These are phyloP conservation scores for Jordanella pulchra DNA, from an alignment of 2,797 vertebrate genomes.

Conservation along the genomic window DNA sequence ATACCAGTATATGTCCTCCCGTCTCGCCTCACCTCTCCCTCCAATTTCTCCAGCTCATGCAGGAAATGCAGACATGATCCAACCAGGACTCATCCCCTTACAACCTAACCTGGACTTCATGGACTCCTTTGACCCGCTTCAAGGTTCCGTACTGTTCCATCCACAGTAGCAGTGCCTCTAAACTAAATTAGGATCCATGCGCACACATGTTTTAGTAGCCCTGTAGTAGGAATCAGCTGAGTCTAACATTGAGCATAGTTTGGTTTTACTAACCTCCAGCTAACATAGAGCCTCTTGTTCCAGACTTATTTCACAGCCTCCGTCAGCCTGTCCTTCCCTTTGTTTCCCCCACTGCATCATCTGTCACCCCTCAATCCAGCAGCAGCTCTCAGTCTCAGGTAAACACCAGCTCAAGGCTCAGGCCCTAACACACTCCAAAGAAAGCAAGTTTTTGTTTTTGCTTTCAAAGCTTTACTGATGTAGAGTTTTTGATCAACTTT, in stretches of 20 bases:
- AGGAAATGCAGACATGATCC: conserved; percentile 98
- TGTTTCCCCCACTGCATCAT: conserved; percentile 78
- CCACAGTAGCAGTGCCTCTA: conserved; percentile 25
- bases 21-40: conserved; percentile 14
- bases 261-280: conserved; percentile 66
- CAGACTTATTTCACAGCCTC: conserved; percentile 93
- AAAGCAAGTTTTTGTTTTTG: conserved; percentile 15
- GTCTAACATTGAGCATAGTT: conserved; percentile 61
- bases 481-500: not conserved
- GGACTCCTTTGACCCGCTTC: conserved; percentile 96
- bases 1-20: not conserved
- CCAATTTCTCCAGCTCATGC: conserved; percentile 83
- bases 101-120: conserved; percentile 98
- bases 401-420: conserved; percentile 55
- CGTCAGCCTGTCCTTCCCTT: conserved; percentile 80
- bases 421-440: conserved; percentile 48
- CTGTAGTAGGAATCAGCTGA: conserved; percentile 49
- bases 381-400: conserved; percentile 90
- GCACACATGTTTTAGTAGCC: conserved; percentile 57
- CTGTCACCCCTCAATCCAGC: conserved; percentile 82
- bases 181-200: conserved; percentile 52
- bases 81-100: conserved; percentile 94
- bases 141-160: conserved; percentile 80
- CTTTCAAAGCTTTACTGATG: not conserved
- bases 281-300: conserved; percentile 79